Conservation (phyloP, 2,888 invertebrate species). For the Ormyrus thymus region DNA sequence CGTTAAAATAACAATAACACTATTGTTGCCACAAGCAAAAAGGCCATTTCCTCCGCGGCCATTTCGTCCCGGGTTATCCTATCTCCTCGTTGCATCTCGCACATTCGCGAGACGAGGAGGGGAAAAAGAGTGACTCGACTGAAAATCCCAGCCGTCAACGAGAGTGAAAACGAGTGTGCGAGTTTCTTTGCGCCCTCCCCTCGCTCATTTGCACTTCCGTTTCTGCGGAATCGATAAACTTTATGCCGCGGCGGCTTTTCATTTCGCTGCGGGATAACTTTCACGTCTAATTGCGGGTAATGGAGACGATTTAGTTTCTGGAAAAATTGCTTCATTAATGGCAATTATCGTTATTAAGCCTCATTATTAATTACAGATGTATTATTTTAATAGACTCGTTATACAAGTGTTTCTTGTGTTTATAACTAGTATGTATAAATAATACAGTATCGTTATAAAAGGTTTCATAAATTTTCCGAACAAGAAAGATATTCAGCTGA, state of each 20-base stretch:
- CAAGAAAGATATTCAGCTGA: too few relatives aligned
- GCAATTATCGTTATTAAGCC: slow-evolving; percentile 1
- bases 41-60: slow-evolving; percentile 16
- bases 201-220: slow-evolving; percentile 33
- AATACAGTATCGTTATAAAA: too few relatives aligned
- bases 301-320: slow-evolving; percentile 11
- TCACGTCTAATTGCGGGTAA: slow-evolving; percentile 4
- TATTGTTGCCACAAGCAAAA: slow-evolving; percentile 36
- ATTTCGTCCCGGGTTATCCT: background rate
- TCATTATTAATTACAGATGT: background rate
- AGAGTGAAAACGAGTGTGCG: slow-evolving; percentile 39
- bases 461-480: too few relatives aligned
- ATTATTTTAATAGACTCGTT: too few relatives aligned
- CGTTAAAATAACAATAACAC: slow-evolving; percentile 48
- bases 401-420: too few relatives aligned
- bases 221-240: slow-evolving; percentile 7
- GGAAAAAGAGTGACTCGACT: slow-evolving; percentile 38
- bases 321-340: background rate
- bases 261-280: slow-evolving; percentile 6
- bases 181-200: background rate
- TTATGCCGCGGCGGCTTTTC: background rate
- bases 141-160: slow-evolving; percentile 26
- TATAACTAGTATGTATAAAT: too few relatives aligned
- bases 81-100: slow-evolving; percentile 33
- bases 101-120: background rate